Base-by-base conservation (phyloP, 2,797 vertebrate genomes). In the Intellagama lesueurii region DNA sequence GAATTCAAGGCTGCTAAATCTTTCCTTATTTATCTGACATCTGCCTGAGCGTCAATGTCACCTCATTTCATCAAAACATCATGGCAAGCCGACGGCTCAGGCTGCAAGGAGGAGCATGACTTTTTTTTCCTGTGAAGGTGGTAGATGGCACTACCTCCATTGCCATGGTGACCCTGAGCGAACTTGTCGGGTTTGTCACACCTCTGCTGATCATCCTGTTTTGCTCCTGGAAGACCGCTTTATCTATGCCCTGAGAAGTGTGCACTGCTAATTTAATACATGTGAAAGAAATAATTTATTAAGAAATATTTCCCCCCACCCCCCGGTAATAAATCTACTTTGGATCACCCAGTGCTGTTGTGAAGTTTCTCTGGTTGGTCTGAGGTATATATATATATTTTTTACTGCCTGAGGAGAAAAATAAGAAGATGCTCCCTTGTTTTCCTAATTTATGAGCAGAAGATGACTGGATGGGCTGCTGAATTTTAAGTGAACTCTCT, bases 121-220 rank as follows among this genome's bases (percentile, higher is more conserved):
- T 95, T 97, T 86, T 73, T 92, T 97, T 99, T n/a, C 98, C 98
- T 0, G 95, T 98, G 80, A 93, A 87, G 86, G 1, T 86, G 0
- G 83, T 99, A 5, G 95, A 94, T 11, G n/a, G 94, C 0, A 47
- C 95, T 0, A 85, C 87, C 7, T 97, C 97, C 82, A 93, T 98
- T 86, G 83, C 75, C 0, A 97, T 99, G 68, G 93, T 99, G 88
- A 96, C 98, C 0, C 0, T 97, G 0, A 98, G 97, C 0, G 98
- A 99, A 91, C 83, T 99, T 72, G 1, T 97, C 64, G 99, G 99
- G 0, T 99, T 99, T 32, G 5, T 99, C 28, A 95, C 98, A 1
- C 99, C 99, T 4, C 95, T 99, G 2, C 81, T 96, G 30, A 95
- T 98, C 75, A 97, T 99, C 22, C 60, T 98, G 0, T 98, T 97